Conservation (phyloP, 1,140 invertebrate species). For the Melanaphis sacchari region DNA sequence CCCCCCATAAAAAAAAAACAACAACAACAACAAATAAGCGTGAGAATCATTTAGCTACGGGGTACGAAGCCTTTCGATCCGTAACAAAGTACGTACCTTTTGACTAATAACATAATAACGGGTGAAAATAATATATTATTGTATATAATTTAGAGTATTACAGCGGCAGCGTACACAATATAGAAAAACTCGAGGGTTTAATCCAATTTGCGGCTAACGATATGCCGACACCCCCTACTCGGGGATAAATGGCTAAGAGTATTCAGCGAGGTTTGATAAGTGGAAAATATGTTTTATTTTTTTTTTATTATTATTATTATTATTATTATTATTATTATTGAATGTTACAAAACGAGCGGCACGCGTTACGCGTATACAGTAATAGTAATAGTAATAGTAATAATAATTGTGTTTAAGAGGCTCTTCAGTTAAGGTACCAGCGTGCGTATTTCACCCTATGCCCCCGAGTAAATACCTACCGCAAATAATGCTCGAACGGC, state of each 20-base stretch:
- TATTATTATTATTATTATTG: slow-evolving; percentile 19
- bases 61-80: slow-evolving; percentile 4
- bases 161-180: neutral
- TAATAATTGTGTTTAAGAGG: slow-evolving; percentile 37
- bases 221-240: slow-evolving; percentile 18
- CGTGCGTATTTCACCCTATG: neutral
- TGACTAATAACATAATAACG: slow-evolving; percentile 47
- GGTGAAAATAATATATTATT: slow-evolving; percentile 33
- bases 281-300: slow-evolving; percentile 52
- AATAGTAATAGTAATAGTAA: too few species aligned
- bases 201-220: slow-evolving; percentile 45
- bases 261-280: slow-evolving; percentile 10
- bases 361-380: slow-evolving; percentile 1
- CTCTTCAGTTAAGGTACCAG: slow-evolving; percentile 25
- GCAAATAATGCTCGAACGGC: neutral
- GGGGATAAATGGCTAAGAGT: neutral
- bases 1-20: neutral
- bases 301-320: neutral
- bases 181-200: slow-evolving; percentile 36
- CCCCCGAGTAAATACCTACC: neutral
- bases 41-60: slow-evolving; percentile 50
- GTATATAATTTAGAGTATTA: neutral
- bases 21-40: neutral
- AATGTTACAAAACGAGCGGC: slow-evolving; percentile 52
- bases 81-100: slow-evolving; percentile 37